Percentiles rank a stretch among this genome's conserved stretches.
Evolutionary conservation across 2,113 vertebrate species (phyloP).

Genomic region (Notothenia rossii): DNA sequence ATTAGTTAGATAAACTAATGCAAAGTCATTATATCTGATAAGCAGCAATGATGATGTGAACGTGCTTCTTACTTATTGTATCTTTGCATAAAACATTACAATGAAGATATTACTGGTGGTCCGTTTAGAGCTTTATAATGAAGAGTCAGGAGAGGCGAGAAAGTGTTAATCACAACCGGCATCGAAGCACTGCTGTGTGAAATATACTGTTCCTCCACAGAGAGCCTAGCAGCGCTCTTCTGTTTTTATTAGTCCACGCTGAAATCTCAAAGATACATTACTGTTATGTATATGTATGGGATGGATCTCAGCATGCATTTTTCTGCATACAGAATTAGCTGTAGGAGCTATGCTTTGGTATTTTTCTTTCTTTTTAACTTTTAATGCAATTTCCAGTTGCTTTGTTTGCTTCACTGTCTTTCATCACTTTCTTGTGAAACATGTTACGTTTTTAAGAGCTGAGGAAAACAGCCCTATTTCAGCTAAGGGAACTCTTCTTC

Average conservation of each 20-base stretch:
- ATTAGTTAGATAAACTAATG: constrained; percentile 1
- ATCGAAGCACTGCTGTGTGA: constrained; percentile 1
- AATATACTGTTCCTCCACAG: constrained; percentile 4
- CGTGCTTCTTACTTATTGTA: neutral
- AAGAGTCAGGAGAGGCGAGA: constrained; percentile 1
- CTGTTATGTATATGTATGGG: constrained; percentile 16
- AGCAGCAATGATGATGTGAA: neutral
- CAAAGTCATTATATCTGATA: neutral
- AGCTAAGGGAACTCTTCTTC: too few species aligned
- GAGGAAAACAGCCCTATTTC: neutral
- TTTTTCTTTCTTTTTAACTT: neutral
- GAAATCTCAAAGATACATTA: constrained; percentile 35
- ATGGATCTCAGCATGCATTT: constrained; percentile 12
- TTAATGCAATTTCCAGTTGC: neutral
- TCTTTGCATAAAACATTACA: constrained; percentile 1
- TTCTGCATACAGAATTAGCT: constrained; percentile 34
- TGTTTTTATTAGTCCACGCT: constrained; percentile 44
- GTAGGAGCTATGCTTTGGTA: too few species aligned
- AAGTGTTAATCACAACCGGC: constrained; percentile 19
- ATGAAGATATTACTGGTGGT: neutral
- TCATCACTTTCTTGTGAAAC: neutral
- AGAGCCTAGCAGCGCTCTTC: constrained; percentile 3
- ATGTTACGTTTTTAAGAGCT: neutral
- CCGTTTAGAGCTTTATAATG: constrained; percentile 1
- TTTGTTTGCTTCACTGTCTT: neutral